A percentile compares a stretch with the other conserved stretches of the same genome.
Evolutionary conservation across 2,888 invertebrate genomes (phyloP).

Genomic region (Zaprionus bogoriensis): DNA sequence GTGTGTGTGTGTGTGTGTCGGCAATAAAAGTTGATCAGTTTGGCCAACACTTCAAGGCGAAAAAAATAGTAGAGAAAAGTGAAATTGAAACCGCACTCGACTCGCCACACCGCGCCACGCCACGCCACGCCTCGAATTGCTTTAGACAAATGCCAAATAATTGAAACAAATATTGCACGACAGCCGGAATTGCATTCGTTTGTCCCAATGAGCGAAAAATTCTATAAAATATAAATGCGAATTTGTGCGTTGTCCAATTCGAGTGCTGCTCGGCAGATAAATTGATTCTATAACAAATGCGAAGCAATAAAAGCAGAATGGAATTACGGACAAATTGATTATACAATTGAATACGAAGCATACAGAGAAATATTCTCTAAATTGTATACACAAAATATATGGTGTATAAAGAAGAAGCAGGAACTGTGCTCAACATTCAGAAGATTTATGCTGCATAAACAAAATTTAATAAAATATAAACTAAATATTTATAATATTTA

Average conservation of each 20-base stretch:
- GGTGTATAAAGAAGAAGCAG: too few relatives aligned
- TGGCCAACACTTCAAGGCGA: constrained; percentile 2
- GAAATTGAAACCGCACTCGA: not conserved
- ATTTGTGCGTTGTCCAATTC: not conserved
- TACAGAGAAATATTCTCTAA: too few relatives aligned
- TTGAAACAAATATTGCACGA: constrained; percentile 41
- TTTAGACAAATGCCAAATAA: constrained; percentile 42
- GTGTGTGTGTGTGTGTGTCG: constrained; percentile 2
- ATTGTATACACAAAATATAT: too few relatives aligned
- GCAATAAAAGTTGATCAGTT: constrained; percentile 46
- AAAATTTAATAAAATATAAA: too few relatives aligned
- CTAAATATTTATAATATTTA: too few relatives aligned
- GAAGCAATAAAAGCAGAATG: not conserved
- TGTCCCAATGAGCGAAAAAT: not conserved
- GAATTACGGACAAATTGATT: not conserved
- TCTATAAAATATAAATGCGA: not conserved
- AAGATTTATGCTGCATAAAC: too few relatives aligned
- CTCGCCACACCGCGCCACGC: too few relatives aligned
- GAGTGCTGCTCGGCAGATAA: not conserved
- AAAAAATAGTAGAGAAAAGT: not conserved
- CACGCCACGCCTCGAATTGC: too few relatives aligned
- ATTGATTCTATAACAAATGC: not conserved
- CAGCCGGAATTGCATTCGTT: constrained; percentile 1
- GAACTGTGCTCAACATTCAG: too few relatives aligned
- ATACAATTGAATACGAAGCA: not conserved